These are phyloP conservation scores for Ophioderma brevispina DNA, from an alignment of 35 echinoderm and acorn worm species.

Conservation along the genomic window DNA sequence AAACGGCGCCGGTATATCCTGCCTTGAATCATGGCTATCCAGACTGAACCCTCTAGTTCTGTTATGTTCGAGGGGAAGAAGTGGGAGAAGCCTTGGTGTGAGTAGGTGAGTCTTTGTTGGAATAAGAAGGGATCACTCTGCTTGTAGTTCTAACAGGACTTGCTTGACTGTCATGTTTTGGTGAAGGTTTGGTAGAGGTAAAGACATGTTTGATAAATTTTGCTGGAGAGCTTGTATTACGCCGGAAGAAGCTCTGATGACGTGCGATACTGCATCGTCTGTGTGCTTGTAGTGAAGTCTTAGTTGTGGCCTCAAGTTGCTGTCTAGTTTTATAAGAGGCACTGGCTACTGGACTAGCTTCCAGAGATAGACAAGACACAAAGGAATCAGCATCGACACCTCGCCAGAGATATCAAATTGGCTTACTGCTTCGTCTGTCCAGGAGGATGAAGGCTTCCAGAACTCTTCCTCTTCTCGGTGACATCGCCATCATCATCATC, in stretches of 20 bases:
- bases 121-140: neutral
- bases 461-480: no score
- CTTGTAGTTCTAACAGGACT: neutral
- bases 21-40: constrained; percentile 50
- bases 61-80: constrained; percentile 34
- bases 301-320: neutral
- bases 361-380: neutral
- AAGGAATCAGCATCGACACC: neutral
- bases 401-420: neutral
- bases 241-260: neutral
- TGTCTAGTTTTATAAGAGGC: neutral
- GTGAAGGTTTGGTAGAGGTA: neutral
- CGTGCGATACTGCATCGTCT: neutral
- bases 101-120: neutral
- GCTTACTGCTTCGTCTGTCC: neutral
- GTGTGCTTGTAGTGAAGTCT: neutral
- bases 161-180: neutral
- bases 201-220: neutral
- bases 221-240: neutral
- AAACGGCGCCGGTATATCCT: constrained; percentile 54
- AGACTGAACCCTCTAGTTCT: constrained; percentile 29
- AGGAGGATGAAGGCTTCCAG: neutral
- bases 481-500: neutral
- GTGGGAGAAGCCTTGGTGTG: constrained; percentile 38
- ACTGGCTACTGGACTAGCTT: neutral